Evolutionary conservation across 2,888 invertebrate species (phyloP), one percentile per base, ranked within the genome.

Genomic region (Andrena dorsata): DNA sequence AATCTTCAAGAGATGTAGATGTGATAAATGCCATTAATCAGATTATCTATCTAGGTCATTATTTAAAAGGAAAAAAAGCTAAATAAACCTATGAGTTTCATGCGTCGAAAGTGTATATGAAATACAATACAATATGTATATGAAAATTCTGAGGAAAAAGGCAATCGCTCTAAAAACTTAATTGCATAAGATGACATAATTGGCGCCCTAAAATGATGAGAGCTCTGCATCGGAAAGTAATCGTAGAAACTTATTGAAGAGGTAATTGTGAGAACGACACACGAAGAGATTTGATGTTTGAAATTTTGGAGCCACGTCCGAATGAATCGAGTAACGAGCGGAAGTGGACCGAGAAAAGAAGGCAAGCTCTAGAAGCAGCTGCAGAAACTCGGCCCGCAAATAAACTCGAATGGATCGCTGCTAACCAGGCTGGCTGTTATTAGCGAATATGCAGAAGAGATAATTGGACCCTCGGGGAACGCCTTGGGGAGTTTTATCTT

Each of bases 401-500:
- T 70, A 74, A 81, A 64, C 69, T 23, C 61, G 63, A 68, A 71
- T 80, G 69, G 74, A 63, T 80, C 80, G 51, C 63, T 51, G 51
- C 16, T 68, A 80, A 68, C 63, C 71, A 72, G 49, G 32, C 76
- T 68, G 60, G 76, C 65, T 80, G 75, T 84, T 84, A 84, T 84
- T 84, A 83, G 86, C 86, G 88, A 78, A 89, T 89, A 90, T 88
- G 90, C 88, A 88, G 88, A 89, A 89, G 87, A 88, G 90, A 90
- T 90, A 90, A 90, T 90, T 90, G 89, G 88, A 87, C 87, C 87
- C 84, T 83, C 75, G 80, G 86, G 85, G 86, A 79, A 77, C 63
- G 78, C 80, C 80, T 72, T 41, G 74, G 72, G 82, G 64, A 82
- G 72, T 82, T 80, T 69, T 32, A 73, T 69, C 68, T 68, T 69